A percentile compares a stretch with the other conserved stretches of the same genome.
These are phyloP conservation scores for Yponomeuta cagnagella DNA, from an alignment of 2,888 invertebrate genomes.

Conservation along the genomic window DNA sequence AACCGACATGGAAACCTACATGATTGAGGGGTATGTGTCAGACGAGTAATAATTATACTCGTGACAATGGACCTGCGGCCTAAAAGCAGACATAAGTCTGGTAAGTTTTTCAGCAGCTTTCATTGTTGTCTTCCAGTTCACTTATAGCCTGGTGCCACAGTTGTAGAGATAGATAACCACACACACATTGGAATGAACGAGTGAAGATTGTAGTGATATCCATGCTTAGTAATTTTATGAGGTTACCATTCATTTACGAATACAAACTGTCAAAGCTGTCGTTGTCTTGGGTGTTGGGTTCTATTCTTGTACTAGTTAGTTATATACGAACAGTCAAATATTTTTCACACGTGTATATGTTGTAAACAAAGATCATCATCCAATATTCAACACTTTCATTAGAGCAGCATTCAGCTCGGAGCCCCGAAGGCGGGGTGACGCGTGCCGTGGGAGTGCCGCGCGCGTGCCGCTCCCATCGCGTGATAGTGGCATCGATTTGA, in stretches of 20 bases:
- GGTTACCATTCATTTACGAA: no score
- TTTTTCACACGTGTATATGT: background rate
- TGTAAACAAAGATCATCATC: background rate
- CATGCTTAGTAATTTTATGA: no score
- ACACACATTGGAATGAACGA: no score
- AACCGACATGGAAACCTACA: background rate
- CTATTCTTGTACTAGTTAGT: no score
- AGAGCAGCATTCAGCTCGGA: background rate
- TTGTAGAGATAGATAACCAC: no score
- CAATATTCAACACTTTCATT: background rate
- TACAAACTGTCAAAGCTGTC: no score
- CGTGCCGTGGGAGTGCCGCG: conserved; percentile 71
- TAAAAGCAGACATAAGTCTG: background rate
- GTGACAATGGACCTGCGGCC: background rate
- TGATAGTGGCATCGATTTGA: conserved; percentile 45
- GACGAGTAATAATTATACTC: background rate
- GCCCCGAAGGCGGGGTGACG: conserved; percentile 26
- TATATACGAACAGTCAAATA: background rate
- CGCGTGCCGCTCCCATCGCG: conserved; percentile 75
- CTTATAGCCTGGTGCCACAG: background rate
- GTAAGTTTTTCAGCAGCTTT: background rate
- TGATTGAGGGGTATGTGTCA: background rate
- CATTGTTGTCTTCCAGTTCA: background rate
- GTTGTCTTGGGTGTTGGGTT: no score
- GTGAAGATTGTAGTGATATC: no score